A percentile compares a stretch with the other conserved stretches of the same genome.
Evolutionary conservation across 2,797 vertebrate species (phyloP).

Genomic region (Dicrostonyx torquatus): DNA sequence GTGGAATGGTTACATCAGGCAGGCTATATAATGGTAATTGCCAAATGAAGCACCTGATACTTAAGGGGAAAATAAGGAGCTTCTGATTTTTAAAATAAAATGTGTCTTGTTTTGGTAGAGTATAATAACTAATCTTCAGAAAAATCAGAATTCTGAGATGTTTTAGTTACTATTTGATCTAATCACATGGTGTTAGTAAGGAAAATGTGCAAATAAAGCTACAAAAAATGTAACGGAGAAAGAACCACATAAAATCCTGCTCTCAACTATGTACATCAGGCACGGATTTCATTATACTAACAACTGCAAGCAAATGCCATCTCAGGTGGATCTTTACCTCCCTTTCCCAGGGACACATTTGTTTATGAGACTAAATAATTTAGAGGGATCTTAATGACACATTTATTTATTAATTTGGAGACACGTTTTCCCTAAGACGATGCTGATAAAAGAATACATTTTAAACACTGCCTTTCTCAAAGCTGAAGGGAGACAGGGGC

Average conservation of each 20-base stretch:
- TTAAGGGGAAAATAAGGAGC: constrained; percentile 24
- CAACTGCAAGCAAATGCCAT: constrained; percentile 8
- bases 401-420: neutral
- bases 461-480: neutral
- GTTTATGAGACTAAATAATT: constrained; percentile 50
- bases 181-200: neutral
- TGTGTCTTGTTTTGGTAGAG: too few species aligned
- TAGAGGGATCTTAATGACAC: neutral
- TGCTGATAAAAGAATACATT: neutral
- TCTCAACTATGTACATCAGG: neutral
- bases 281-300: constrained; percentile 21
- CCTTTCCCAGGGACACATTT: neutral
- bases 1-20: neutral
- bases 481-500: neutral
- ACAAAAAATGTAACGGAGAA: neutral
- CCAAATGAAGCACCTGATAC: constrained; percentile 49
- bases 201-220: neutral
- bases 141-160: constrained; percentile 54
- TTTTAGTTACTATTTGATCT: constrained; percentile 49
- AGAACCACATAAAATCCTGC: neutral
- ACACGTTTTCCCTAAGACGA: neutral
- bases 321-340: neutral
- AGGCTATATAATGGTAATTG: constrained; percentile 50
- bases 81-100: too few species aligned
- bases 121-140: constrained; percentile 40